phyloP scores from a whole-genome alignment of 2,888 invertebrate genomes.

The Hermodice carunculata region DNA sequence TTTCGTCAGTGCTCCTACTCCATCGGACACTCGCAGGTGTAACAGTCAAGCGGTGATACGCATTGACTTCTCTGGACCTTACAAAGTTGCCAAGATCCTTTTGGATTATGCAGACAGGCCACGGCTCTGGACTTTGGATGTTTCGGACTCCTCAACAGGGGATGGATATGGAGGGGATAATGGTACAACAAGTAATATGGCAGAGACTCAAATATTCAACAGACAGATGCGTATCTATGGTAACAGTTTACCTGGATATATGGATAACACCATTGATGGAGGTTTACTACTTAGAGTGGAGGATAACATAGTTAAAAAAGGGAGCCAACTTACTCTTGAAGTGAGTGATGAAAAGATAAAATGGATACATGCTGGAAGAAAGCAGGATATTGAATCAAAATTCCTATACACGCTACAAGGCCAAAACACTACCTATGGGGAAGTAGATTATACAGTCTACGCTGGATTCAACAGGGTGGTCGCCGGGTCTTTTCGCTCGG shows the following conservation, averaged over 20 bases:
- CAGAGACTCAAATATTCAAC: slow-evolving; percentile 64
- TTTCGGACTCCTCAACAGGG: slow-evolving; percentile 60
- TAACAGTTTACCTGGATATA: slow-evolving; percentile 60
- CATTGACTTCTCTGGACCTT: slow-evolving; percentile 59
- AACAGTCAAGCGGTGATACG: slow-evolving; percentile 60
- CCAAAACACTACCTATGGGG: slow-evolving; percentile 53
- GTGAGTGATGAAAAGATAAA: slow-evolving; percentile 56
- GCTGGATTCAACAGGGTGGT: slow-evolving; percentile 65
- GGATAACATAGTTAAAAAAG: slow-evolving; percentile 58
- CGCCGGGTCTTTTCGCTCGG: slow-evolving; percentile 56
- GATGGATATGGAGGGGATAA: slow-evolving; percentile 63
- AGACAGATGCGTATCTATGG: slow-evolving; percentile 63
- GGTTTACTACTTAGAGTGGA: slow-evolving; percentile 57
- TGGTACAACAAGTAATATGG: slow-evolving; percentile 59
- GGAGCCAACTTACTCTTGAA: slow-evolving; percentile 40
- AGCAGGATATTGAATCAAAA: slow-evolving; percentile 58
- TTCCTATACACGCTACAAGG: slow-evolving; percentile 59
- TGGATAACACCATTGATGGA: slow-evolving; percentile 62
- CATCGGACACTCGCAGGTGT: slow-evolving; percentile 42
- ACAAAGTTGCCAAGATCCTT: slow-evolving; percentile 46
- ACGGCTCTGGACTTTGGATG: slow-evolving; percentile 62
- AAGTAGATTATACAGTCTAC: slow-evolving; percentile 54
- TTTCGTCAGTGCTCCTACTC: slow-evolving; percentile 52
- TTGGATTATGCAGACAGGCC: slow-evolving; percentile 62
- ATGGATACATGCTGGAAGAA: slow-evolving; percentile 50